Conservation (phyloP, 2,888 invertebrate genomes). For the Villa cingulata region DNA sequence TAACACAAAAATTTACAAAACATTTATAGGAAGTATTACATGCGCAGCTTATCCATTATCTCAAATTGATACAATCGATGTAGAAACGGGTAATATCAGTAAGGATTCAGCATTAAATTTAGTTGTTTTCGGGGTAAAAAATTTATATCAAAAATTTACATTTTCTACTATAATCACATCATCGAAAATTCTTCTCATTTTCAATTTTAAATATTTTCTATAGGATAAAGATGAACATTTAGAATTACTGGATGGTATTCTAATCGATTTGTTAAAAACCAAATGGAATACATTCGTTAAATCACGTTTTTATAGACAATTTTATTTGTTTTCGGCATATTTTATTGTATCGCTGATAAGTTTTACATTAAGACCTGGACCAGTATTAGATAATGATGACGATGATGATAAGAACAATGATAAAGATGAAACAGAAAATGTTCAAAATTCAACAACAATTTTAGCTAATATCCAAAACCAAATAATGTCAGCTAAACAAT, state of each 20-base stretch:
- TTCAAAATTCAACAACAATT: constrained; percentile 1
- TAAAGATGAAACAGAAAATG: constrained; percentile 7
- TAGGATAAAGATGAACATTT: constrained; percentile 91
- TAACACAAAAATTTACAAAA: too few relatives aligned
- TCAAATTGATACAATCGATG: constrained; percentile 90
- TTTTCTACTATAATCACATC: neutral
- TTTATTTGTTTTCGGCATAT: constrained; percentile 79
- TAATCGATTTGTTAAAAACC: constrained; percentile 84
- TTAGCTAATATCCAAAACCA: too few relatives aligned
- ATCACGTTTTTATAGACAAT: constrained; percentile 85
- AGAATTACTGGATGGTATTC: constrained; percentile 84
- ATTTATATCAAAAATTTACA: neutral
- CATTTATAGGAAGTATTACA: constrained; percentile 58
- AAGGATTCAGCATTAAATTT: constrained; percentile 89
- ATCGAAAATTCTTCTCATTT: neutral
- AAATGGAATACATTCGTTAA: constrained; percentile 98
- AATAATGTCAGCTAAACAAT: too few relatives aligned
- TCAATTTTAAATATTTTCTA: constrained; percentile 5
- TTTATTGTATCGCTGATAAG: constrained; percentile 78
- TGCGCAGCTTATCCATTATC: constrained; percentile 94
- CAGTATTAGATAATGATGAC: constrained; percentile 32
- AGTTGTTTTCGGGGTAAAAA: constrained; percentile 83
- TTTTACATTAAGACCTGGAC: constrained; percentile 81
- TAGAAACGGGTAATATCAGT: constrained; percentile 80
- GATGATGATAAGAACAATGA: constrained; percentile 1